Percentiles rank a stretch among this genome's conserved stretches.
Conservation (phyloP, 1,140 invertebrate genomes). For the Drosophila arizonae region DNA sequence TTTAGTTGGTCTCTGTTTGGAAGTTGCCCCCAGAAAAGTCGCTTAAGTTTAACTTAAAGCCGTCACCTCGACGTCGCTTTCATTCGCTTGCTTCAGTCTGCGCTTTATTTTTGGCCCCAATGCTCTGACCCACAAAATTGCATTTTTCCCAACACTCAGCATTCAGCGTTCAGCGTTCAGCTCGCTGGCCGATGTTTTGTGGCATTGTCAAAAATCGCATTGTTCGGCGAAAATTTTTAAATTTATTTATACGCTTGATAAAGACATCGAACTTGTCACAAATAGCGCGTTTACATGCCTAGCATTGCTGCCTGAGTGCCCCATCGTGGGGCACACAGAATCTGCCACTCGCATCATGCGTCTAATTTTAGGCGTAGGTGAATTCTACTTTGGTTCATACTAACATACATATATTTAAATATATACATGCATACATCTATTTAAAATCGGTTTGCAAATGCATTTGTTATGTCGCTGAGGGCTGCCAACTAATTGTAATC, state of each 20-base stretch:
- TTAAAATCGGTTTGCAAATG: background rate
- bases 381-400: background rate
- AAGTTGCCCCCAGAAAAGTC: slow-evolving; percentile 45
- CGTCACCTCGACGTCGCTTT: slow-evolving; percentile 49
- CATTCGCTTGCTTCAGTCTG: slow-evolving; percentile 40
- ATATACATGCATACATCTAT: background rate
- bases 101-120: slow-evolving; percentile 71
- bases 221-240: slow-evolving; percentile 56
- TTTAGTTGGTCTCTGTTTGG: slow-evolving; percentile 26
- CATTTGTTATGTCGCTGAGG: background rate
- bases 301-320: slow-evolving; percentile 56
- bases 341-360: slow-evolving; percentile 64
- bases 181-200: slow-evolving; percentile 35
- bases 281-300: slow-evolving; percentile 67
- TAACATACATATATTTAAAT: too few relatives aligned
- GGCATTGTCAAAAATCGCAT: slow-evolving; percentile 75
- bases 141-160: slow-evolving; percentile 66
- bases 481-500: slow-evolving; percentile 51
- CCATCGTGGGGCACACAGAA: slow-evolving; percentile 2
- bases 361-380: slow-evolving; percentile 73
- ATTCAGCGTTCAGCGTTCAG: slow-evolving; percentile 3
- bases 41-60: background rate
- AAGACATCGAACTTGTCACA: slow-evolving; percentile 82
- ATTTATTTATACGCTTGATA: slow-evolving; percentile 76
- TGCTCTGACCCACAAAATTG: slow-evolving; percentile 71